phyloP scores from a whole-genome alignment of 1,140 invertebrate genomes.

The Danaus melanippus region DNA sequence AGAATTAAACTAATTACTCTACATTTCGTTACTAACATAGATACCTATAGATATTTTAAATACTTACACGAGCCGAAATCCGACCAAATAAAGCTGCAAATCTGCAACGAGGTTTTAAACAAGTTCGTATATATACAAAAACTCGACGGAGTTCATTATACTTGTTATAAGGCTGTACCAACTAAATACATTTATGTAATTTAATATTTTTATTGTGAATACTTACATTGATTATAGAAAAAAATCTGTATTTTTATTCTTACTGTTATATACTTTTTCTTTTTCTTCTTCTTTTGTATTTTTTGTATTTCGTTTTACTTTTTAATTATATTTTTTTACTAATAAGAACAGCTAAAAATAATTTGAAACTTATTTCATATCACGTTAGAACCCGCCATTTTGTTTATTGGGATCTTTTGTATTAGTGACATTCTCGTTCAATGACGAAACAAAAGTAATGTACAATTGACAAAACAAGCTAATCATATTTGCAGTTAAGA shows the following conservation, averaged over 20 bases:
- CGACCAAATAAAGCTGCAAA: slow-evolving; percentile 19
- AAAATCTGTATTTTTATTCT: no score
- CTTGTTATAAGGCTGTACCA: background rate
- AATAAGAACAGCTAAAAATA: background rate
- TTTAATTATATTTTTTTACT: no score
- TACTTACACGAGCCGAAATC: slow-evolving; percentile 7
- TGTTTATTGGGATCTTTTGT: background rate
- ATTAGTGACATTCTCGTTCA: background rate
- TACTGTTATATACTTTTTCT: no score
- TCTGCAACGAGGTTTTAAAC: slow-evolving; percentile 18
- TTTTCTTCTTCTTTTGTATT: no score
- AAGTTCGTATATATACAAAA: slow-evolving; percentile 12
- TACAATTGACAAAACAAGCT: no score
- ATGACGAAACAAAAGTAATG: no score
- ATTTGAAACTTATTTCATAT: background rate
- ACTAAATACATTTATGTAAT: no score
- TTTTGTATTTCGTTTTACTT: no score
- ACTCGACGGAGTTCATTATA: slow-evolving; percentile 16
- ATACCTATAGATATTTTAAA: slow-evolving; percentile 9
- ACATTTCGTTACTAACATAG: slow-evolving; percentile 23
- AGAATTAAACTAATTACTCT: slow-evolving; percentile 29
- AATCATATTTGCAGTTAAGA: no score
- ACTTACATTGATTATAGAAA: no score
- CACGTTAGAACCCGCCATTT: background rate
- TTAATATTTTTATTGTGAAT: no score